A percentile compares a stretch with the other conserved stretches of the same genome.
phyloP scores from a whole-genome alignment of 1,140 invertebrate genomes.

The Drosophila parabipectinata region DNA sequence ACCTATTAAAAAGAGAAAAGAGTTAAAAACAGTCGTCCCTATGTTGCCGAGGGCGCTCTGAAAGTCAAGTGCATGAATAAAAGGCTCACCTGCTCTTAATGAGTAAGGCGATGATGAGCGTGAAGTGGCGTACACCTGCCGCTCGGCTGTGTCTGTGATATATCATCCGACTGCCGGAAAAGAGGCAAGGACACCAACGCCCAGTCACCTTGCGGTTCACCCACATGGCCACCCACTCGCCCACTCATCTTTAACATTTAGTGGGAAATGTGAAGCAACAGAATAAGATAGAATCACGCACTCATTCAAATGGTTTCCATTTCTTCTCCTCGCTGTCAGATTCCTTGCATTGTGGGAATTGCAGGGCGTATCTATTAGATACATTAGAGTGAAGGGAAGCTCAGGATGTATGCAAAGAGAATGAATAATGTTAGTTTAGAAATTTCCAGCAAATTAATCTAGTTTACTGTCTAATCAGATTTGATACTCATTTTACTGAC shows the following conservation, averaged over 20 bases:
- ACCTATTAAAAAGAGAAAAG: not conserved
- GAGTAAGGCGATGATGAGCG: conserved; percentile 60
- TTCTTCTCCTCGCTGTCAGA: not conserved
- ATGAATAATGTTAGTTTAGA: not conserved
- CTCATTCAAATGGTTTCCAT: conserved; percentile 28
- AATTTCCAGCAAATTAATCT: not conserved
- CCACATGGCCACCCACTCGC: conserved; percentile 18
- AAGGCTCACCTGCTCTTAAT: conserved; percentile 47
- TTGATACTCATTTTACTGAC: no score
- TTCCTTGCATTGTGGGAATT: conserved; percentile 9
- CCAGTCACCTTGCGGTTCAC: conserved; percentile 15
- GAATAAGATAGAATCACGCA: conserved; percentile 17
- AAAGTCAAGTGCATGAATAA: conserved; percentile 80
- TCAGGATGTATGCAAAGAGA: not conserved
- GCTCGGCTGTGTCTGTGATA: conserved; percentile 58
- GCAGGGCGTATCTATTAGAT: not conserved
- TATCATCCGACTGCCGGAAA: conserved; percentile 43
- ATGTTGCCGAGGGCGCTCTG: conserved; percentile 26
- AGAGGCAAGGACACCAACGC: conserved; percentile 32
- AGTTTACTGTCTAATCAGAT: not conserved
- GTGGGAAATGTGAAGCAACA: conserved; percentile 32
- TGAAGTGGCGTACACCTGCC: conserved; percentile 73
- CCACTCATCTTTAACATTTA: conserved; percentile 20
- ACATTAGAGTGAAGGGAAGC: not conserved
- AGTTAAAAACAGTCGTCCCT: not conserved